Conservation (phyloP, 2,113 vertebrate species). For the Desmodus rotundus region DNA sequence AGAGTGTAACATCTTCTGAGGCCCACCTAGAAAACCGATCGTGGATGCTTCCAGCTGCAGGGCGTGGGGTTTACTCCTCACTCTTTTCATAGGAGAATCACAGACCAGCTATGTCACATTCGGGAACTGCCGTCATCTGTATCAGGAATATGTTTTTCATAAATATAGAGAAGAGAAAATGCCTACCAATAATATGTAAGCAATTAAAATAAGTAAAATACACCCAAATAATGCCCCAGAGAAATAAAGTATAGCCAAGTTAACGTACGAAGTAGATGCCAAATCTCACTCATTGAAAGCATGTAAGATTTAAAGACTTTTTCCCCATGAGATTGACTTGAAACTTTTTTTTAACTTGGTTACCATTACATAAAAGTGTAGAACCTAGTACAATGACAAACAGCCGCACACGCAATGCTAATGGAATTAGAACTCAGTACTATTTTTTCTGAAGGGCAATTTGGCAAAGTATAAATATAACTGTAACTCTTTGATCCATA, state of each 20-base stretch:
- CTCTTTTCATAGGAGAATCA: background rate
- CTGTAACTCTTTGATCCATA: background rate
- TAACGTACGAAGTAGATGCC: background rate
- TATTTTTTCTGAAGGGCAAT: background rate
- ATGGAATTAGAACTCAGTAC: background rate
- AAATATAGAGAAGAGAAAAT: background rate
- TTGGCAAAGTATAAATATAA: background rate
- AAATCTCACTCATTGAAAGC: background rate
- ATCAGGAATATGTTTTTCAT: background rate
- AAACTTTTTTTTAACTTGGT: background rate
- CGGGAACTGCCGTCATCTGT: background rate
- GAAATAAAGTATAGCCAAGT: background rate
- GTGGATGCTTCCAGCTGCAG: background rate
- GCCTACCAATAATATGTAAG: background rate
- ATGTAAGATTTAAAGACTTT: background rate
- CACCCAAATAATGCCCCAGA: background rate
- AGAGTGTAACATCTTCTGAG: background rate
- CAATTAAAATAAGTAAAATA: background rate
- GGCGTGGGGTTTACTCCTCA: too few species aligned
- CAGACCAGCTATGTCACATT: background rate
- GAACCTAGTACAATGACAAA: background rate
- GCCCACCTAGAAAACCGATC: background rate
- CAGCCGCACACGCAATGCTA: background rate
- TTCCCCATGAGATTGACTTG: background rate
- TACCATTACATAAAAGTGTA: background rate